Evolutionary conservation across 2,113 vertebrate genomes (phyloP).

Genomic region (Ovibos moschatus): DNA sequence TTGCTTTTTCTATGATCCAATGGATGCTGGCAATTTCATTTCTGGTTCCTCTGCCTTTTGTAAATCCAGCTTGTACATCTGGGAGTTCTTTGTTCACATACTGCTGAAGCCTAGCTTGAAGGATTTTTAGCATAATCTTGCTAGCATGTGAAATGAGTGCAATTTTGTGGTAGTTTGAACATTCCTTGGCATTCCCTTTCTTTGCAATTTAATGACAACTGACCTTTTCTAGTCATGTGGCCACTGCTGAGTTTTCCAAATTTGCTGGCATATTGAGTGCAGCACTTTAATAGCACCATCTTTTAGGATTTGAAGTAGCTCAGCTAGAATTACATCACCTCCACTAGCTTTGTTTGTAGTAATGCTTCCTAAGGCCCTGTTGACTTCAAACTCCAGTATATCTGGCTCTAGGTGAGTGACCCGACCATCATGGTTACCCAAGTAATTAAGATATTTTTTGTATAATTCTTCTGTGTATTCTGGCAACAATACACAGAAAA

Average conservation of each 20-base stretch:
- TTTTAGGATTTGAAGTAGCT: background rate
- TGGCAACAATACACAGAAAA: background rate
- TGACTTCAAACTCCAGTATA: background rate
- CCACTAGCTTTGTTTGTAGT: background rate
- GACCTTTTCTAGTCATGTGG: background rate
- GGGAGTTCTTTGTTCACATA: fast-evolving
- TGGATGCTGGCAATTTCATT: background rate
- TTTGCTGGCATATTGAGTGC: background rate
- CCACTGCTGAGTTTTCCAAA: background rate
- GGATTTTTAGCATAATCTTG: background rate
- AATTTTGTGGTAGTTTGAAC: background rate
- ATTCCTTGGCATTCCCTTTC: background rate
- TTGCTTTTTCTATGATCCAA: background rate
- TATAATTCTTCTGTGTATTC: background rate
- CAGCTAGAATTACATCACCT: background rate
- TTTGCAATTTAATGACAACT: background rate
- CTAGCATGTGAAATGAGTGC: background rate
- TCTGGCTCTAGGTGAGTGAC: background rate
- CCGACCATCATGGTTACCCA: background rate
- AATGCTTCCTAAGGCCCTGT: background rate
- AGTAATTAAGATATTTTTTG: background rate
- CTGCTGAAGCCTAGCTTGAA: background rate
- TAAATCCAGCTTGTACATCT: background rate
- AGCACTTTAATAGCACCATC: background rate
- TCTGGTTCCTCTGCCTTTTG: background rate